Conservation (phyloP, 2,888 invertebrate genomes). For the Enchytraeus crypticus region DNA sequence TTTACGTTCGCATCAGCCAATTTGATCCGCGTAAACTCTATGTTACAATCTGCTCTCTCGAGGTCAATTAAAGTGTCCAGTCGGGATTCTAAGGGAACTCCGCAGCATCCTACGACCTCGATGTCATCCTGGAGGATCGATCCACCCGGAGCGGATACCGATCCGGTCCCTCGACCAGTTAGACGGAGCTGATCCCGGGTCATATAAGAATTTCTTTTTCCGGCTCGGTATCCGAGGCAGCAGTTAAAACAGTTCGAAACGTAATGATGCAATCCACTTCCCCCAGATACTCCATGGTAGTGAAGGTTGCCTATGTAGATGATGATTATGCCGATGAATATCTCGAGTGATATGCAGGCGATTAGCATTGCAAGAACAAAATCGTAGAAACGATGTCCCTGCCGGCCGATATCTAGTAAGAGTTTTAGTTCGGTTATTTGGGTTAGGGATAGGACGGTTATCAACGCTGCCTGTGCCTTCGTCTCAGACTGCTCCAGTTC, state of each 20-base stretch:
- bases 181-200: conserved; percentile 1
- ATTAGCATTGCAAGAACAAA: conserved; percentile 31
- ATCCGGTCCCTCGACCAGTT: too few relatives aligned
- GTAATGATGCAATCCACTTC: conserved; percentile 10
- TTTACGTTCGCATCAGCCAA: conserved; percentile 28
- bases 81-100: conserved; percentile 14
- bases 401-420: conserved; percentile 29
- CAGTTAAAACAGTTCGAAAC: conserved; percentile 14
- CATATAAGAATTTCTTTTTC: conserved; percentile 5
- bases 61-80: conserved; percentile 27
- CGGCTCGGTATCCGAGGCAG: conserved; percentile 1
- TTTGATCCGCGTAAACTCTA: conserved; percentile 28
- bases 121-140: conserved; percentile 6
- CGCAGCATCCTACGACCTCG: conserved; percentile 9
- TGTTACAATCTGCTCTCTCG: conserved; percentile 28
- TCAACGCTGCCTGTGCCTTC: conserved; percentile 30
- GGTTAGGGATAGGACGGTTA: conserved; percentile 28
- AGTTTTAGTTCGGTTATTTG: conserved; percentile 31
- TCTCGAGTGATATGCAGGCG: conserved; percentile 29
- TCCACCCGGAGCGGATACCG: not conserved
- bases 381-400: conserved; percentile 31
- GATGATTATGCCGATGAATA: conserved; percentile 31
- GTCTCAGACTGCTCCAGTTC: conserved; percentile 32
- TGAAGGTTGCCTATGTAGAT: conserved; percentile 31
- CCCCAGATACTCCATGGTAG: conserved; percentile 21